These are phyloP conservation scores for Strigamia maritima DNA, from an alignment of 2,888 invertebrate genomes.

Conservation along the genomic window DNA sequence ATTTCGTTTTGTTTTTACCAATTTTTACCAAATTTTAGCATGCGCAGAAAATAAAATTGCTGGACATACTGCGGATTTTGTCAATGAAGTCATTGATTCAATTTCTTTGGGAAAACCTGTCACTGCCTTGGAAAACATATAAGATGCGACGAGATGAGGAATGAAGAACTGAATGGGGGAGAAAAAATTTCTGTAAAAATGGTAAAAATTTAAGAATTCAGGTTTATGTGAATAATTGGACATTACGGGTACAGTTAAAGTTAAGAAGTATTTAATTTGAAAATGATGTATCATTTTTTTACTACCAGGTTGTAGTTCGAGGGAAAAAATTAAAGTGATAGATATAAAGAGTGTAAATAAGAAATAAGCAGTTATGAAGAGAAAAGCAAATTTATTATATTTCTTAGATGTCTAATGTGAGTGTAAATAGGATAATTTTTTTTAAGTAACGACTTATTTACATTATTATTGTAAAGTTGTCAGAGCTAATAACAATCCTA, in stretches of 20 bases:
- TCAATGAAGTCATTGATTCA: conserved; percentile 85
- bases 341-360: neutral
- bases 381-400: neutral
- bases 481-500: neutral
- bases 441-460: neutral
- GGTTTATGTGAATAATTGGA: conserved; percentile 12
- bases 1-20: neutral
- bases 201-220: neutral
- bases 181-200: neutral
- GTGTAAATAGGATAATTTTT: conserved; percentile 21
- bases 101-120: conserved; percentile 70
- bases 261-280: neutral
- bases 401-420: neutral
- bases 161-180: conserved; percentile 57
- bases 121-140: conserved; percentile 29
- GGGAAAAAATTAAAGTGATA: too few relatives aligned
- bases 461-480: neutral
- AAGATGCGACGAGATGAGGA: conserved; percentile 56
- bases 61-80: conserved; percentile 87
- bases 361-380: neutral
- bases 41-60: conserved; percentile 77
- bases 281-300: neutral
- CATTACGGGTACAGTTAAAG: neutral
- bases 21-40: neutral
- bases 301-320: neutral